Evolutionary conservation across 2,113 vertebrate genomes (phyloP), one percentile per base, ranked within the genome.

Genomic region (Myocastor coypus): DNA sequence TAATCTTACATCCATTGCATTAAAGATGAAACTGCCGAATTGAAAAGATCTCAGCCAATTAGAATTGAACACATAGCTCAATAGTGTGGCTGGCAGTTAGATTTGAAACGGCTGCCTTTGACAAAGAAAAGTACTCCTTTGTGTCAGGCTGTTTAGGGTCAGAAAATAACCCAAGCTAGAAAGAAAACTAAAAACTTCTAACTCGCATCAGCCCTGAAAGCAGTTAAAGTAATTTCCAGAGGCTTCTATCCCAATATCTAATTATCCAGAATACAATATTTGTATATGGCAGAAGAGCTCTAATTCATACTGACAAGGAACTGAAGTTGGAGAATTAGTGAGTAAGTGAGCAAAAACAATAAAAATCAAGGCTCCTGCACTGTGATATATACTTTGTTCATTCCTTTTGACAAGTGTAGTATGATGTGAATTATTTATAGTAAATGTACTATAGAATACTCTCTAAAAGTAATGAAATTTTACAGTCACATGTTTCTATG

Each of bases 21-120:
- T 97, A 97, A 97, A 96, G 95, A 97, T 97, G 97, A 97, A 97
- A 96, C 95, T 96, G 95, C 88, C 14, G 12, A 91, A 96, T 94
- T 96, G 97, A 96, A 97, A 97, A 97, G 95, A 97, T 94, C 94
- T 96, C 95, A 84, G 95, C 95, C 97, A 97, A 97, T 98, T 97
- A 97, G 96, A 97, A 95, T 94, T 95, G 94, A 97, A 96, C 94
- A 80, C 92, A 90, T 40, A 95, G 94, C 91, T 97, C 97, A 94
- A 89, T 91, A 93, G 78, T 94, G 64, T 95, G 92, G 87, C 92
- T 95, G 91, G 87, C 95, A 95, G 88, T 95, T 96, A 82, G 94
- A 96, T 97, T 94, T 97, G 91, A 94, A 97, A 97, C 93, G 95
- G 61, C 95, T 95, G 77, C 84, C 57, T 96, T 97, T 94, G 93